These are phyloP conservation scores for Oncorhynchus nerka DNA, from an alignment of 2,113 vertebrate genomes.

Conservation along the genomic window DNA sequence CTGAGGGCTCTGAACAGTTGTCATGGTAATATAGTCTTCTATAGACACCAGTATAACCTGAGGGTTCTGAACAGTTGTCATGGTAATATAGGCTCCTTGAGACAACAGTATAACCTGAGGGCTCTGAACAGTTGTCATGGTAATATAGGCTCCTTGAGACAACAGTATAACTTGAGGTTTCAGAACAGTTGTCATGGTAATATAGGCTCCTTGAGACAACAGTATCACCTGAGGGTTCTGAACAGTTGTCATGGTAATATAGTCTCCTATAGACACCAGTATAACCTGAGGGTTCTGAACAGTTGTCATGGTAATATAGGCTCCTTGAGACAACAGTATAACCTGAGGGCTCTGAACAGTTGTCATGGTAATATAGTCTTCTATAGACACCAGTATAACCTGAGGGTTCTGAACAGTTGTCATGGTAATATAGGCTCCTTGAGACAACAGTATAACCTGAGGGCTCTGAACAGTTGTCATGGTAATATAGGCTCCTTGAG, in stretches of 20 bases:
- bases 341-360: slow-evolving; percentile 52
- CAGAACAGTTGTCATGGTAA: slow-evolving; percentile 37
- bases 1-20: slow-evolving; percentile 51
- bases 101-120: no score
- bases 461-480: no score
- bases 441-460: no score
- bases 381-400: no score
- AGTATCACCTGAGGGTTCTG: slow-evolving; percentile 49
- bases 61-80: no score
- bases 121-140: no score
- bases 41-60: no score
- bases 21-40: no score
- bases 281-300: slow-evolving; percentile 54
- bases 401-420: no score
- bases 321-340: slow-evolving; percentile 34
- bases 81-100: no score
- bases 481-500: not conserved
- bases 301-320: not conserved
- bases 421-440: no score
- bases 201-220: slow-evolving; percentile 7
- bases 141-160: not conserved
- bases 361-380: no score
- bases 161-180: slow-evolving; percentile 46
- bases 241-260: slow-evolving; percentile 26
- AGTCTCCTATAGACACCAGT: slow-evolving; percentile 25